Evolutionary conservation across 2,113 vertebrate species (phyloP), one percentile per base, ranked within the genome.

Genomic region (zebrafish (Danio rerio)): DNA sequence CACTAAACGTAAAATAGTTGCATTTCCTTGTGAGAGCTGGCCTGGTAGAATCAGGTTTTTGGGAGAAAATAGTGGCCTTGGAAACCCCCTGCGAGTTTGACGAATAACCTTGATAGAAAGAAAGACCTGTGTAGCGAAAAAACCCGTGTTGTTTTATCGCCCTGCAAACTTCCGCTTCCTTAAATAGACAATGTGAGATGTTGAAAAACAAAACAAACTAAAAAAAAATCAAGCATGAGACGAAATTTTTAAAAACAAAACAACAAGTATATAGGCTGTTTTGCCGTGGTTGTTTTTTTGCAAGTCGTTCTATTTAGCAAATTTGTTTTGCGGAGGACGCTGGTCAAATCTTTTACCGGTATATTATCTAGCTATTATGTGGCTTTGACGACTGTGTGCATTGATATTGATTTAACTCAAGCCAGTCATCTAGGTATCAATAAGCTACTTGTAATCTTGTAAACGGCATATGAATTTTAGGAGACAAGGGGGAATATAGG

Each of bases 31-130:
- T 5, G 49, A 52, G 49, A 5, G 1, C 49, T 3, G 7, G 11
- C 11, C 6, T 11, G 49, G 11, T 52, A 81, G 81, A 49, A 42
- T 12, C 8, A n/a, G 71, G 80, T 79, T 87, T 88, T 77, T 70
- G 87, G 85, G 86, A 89, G 87, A 88, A 86, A 85, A 69, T 87
- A 89, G 92, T 90, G 90, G 90, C 92, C 91, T 93, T 93, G 83
- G 89, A 78, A 89, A 59, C 31, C 88, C 85, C 81, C 86, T 56
- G 80, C 84, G 81, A 88, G 86, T 89, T 87, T 86, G 68, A 82
- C 88, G 72, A 83, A 71, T 7, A 42, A 42, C 85, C 59, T 53
- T 49, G 47, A 40, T 82, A 82, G 78, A 18, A 13, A 72, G 63
- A 80, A 80, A 74, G 83, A 55, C 80, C 78, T 69, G 69, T 43